Conservation (phyloP, 2,888 invertebrate genomes). For the Tenodera sinensis region DNA sequence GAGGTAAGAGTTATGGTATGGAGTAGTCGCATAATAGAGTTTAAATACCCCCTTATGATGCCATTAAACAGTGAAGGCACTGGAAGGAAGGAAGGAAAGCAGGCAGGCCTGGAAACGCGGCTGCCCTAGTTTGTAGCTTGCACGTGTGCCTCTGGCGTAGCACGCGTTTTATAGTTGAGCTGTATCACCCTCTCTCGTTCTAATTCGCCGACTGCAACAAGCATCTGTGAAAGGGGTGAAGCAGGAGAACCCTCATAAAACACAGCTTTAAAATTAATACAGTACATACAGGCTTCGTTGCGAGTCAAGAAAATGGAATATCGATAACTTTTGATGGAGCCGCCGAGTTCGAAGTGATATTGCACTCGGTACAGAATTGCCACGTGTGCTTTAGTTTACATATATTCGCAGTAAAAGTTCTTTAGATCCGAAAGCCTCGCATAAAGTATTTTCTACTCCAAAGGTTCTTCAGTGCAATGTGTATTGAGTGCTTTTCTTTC, state of each 20-base stretch:
- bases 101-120: background rate
- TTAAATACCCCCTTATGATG: background rate
- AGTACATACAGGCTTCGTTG: background rate
- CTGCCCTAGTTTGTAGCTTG: background rate
- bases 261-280: background rate
- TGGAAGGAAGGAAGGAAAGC: no score
- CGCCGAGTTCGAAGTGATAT: background rate
- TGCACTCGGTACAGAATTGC: no score
- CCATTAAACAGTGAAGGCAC: background rate
- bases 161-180: background rate
- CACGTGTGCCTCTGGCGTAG: background rate
- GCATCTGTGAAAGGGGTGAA: background rate
- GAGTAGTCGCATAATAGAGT: background rate
- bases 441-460: no score
- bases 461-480: no score
- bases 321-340: background rate
- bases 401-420: no score
- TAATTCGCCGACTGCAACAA: background rate
- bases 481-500: no score
- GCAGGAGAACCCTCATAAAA: background rate
- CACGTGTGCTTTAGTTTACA: no score
- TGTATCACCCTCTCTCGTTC: background rate
- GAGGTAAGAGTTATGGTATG: no score
- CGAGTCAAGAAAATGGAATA: conserved; percentile 15
- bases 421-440: no score